A percentile compares a stretch with the other conserved stretches of the same genome.
These are phyloP conservation scores for Priocnemis perturbator DNA, from an alignment of 2,888 invertebrate species.

Conservation along the genomic window DNA sequence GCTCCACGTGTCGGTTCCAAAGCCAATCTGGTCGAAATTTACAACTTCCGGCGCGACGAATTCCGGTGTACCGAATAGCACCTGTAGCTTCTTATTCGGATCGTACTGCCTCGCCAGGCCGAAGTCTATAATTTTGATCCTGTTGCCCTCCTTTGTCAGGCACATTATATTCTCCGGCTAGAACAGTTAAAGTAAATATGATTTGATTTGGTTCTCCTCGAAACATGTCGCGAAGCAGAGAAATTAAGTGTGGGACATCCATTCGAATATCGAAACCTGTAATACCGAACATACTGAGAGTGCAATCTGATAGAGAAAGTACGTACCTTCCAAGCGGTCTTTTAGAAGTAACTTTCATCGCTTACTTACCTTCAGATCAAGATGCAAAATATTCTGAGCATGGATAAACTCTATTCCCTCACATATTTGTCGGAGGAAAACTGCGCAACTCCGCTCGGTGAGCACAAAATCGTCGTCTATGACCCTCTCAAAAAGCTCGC, in stretches of 20 bases:
- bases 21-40: constrained; percentile 97
- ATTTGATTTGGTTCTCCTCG: too few species aligned
- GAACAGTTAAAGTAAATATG: constrained; percentile 53
- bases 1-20: constrained; percentile 99
- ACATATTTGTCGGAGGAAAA: constrained; percentile 98
- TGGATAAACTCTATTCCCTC: constrained; percentile 99
- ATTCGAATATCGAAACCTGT: too few species aligned
- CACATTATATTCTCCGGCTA: constrained; percentile 99
- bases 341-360: constrained; percentile 1
- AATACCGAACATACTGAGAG: too few species aligned
- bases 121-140: constrained; percentile 99
- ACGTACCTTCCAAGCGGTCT: neutral
- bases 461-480: constrained; percentile 98
- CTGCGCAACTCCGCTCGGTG: constrained; percentile 96
- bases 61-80: constrained; percentile 98
- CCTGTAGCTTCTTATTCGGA: constrained; percentile 93
- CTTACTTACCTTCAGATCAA: constrained; percentile 94
- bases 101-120: constrained; percentile 95
- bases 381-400: constrained; percentile 94
- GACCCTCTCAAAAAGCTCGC: constrained; percentile 98
- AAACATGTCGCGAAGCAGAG: too few species aligned
- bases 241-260: too few species aligned
- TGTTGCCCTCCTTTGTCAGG: constrained; percentile 95
- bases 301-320: too few species aligned
- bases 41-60: constrained; percentile 99